Evolutionary conservation across 2,888 invertebrate species (phyloP).

Genomic region (Isoperla grammatica): DNA sequence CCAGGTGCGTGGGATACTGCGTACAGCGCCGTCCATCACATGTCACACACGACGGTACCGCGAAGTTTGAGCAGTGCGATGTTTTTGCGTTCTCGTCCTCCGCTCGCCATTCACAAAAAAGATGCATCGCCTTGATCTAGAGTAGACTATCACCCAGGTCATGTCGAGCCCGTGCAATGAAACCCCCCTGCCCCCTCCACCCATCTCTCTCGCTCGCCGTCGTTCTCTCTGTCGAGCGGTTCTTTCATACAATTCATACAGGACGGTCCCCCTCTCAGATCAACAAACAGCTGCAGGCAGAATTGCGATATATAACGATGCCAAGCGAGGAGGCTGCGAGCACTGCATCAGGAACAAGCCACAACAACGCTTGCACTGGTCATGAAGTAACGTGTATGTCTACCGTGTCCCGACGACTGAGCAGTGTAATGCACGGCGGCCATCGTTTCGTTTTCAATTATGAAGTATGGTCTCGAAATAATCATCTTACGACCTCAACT

Average conservation of each 20-base stretch:
- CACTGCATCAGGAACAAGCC: not conserved
- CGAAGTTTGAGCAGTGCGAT: too few relatives aligned
- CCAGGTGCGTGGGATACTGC: constrained; percentile 28
- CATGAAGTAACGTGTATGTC: too few relatives aligned
- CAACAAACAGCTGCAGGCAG: constrained; percentile 5
- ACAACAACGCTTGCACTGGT: too few relatives aligned
- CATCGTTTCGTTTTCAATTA: too few relatives aligned
- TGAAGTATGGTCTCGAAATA: too few relatives aligned
- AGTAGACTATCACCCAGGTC: not conserved
- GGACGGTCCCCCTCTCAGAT: not conserved
- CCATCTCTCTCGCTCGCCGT: too few relatives aligned
- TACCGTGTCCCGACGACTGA: too few relatives aligned
- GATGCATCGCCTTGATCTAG: not conserved
- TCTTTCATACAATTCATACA: not conserved
- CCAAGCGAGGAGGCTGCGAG: not conserved
- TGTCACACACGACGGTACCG: constrained; percentile 6
- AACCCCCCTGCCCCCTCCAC: not conserved
- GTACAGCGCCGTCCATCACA: constrained; percentile 18
- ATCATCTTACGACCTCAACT: too few relatives aligned
- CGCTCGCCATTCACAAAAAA: constrained; percentile 1
- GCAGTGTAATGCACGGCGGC: too few relatives aligned
- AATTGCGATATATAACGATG: constrained; percentile 4
- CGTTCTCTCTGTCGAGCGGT: not conserved
- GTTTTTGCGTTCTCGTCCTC: too few relatives aligned
- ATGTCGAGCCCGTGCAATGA: not conserved